A percentile compares a stretch with the other conserved stretches of the same genome.
phyloP scores from a whole-genome alignment of 2,797 vertebrate genomes.

The Salmo trutta region DNA sequence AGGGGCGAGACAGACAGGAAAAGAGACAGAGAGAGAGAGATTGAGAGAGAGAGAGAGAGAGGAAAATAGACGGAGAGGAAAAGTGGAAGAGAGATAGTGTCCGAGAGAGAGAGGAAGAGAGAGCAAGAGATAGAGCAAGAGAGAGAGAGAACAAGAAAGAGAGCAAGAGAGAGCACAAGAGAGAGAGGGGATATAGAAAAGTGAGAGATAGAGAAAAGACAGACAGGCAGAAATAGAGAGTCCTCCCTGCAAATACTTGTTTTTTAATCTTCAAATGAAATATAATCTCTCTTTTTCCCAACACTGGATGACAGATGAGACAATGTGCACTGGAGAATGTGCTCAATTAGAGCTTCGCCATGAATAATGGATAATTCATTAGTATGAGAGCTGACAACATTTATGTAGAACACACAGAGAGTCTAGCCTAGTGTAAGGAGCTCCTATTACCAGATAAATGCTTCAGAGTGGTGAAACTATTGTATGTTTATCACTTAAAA shows the following conservation, averaged over 20 bases:
- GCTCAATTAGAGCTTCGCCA: constrained; percentile 51
- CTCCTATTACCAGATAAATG: constrained; percentile 1
- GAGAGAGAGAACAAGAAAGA: too few species aligned
- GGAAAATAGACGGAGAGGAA: too few species aligned
- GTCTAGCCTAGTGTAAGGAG: constrained; percentile 15
- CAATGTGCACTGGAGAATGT: constrained; percentile 52
- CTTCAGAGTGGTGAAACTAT: not conserved
- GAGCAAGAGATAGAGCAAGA: too few species aligned
- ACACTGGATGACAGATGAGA: constrained; percentile 29
- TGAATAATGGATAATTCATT: constrained; percentile 60
- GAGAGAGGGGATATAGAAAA: too few species aligned
- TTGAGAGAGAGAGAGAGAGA: too few species aligned
- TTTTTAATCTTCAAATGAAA: constrained; percentile 52
- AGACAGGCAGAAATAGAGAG: not conserved
- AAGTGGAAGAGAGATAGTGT: too few species aligned
- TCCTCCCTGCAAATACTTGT: constrained; percentile 48
- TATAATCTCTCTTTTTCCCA: constrained; percentile 40
- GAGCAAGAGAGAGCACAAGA: too few species aligned
- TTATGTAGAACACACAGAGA: constrained; percentile 31
- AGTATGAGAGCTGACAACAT: constrained; percentile 51
- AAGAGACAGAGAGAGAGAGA: too few species aligned
- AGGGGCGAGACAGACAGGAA: too few species aligned
- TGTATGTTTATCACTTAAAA: not conserved
- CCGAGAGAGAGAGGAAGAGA: too few species aligned
- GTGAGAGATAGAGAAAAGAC: too few species aligned